phyloP scores from a whole-genome alignment of 2,113 vertebrate genomes.

The Zosterops lateralis region DNA sequence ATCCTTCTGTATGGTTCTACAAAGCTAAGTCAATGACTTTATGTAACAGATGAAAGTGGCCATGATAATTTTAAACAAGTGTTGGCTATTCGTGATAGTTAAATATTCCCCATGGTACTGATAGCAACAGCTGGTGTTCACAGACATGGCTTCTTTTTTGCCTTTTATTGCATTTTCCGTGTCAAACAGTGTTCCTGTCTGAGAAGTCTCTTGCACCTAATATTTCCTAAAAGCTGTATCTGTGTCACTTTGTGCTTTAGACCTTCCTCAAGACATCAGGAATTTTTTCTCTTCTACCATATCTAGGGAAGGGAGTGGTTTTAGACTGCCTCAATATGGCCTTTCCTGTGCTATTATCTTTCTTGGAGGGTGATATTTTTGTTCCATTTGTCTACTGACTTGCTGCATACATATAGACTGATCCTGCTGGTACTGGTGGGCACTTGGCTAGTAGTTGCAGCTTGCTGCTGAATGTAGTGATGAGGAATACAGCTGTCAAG shows the following conservation, averaged over 20 bases:
- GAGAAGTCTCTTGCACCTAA: background rate
- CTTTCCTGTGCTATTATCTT: background rate
- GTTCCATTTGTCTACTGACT: background rate
- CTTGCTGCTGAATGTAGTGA: background rate
- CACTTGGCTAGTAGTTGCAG: background rate
- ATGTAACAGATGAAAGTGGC: background rate
- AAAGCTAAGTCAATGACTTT: background rate
- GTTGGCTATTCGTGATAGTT: background rate
- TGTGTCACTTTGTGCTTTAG: background rate
- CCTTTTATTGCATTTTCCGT: background rate
- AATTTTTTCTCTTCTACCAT: background rate
- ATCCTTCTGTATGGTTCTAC: background rate
- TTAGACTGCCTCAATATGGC: background rate
- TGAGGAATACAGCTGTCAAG: background rate
- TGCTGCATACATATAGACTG: background rate
- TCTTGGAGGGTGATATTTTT: background rate
- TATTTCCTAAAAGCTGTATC: background rate
- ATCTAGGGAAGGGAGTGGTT: background rate
- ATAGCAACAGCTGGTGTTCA: background rate
- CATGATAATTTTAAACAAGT: background rate
- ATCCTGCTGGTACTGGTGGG: background rate
- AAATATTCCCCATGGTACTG: background rate
- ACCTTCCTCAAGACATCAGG: background rate
- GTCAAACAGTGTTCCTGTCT: background rate
- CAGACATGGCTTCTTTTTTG: background rate